A percentile compares a stretch with the other conserved stretches of the same genome.
phyloP scores from a whole-genome alignment of 2,888 invertebrate species.

The Habrosyne pyritoides region DNA sequence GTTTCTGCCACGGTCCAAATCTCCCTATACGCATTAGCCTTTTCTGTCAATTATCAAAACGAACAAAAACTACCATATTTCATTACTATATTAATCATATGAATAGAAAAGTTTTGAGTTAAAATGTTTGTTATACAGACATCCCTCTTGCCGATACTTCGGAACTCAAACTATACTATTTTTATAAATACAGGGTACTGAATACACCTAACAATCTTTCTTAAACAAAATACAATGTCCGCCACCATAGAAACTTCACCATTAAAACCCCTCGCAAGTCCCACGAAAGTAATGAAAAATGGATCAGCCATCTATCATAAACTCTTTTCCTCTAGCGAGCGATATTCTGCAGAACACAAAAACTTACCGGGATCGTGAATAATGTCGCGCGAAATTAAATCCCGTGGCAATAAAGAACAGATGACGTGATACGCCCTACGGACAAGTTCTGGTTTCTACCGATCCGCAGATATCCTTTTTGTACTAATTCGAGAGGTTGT shows the following conservation, averaged over 20 bases:
- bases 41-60: too few species aligned
- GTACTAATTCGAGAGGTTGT: not conserved
- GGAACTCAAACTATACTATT: too few species aligned
- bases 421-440: constrained; percentile 56
- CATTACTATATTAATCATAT: too few species aligned
- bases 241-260: not conserved
- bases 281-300: constrained; percentile 67
- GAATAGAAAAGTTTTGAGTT: too few species aligned
- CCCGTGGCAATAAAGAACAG: constrained; percentile 74
- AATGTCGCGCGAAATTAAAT: constrained; percentile 80
- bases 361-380: constrained; percentile 71
- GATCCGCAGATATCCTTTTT: not conserved
- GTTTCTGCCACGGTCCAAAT: too few species aligned
- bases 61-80: too few species aligned
- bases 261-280: constrained; percentile 19
- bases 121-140: too few species aligned
- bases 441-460: constrained; percentile 41
- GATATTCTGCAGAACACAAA: constrained; percentile 61
- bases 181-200: too few species aligned
- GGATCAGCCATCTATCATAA: constrained; percentile 76
- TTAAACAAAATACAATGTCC: not conserved
- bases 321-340: constrained; percentile 55
- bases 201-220: not conserved
- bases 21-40: too few species aligned
- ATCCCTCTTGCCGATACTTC: too few species aligned